These are phyloP conservation scores for Pteria penguin DNA, from an alignment of 2,888 invertebrate species.

Conservation along the genomic window DNA sequence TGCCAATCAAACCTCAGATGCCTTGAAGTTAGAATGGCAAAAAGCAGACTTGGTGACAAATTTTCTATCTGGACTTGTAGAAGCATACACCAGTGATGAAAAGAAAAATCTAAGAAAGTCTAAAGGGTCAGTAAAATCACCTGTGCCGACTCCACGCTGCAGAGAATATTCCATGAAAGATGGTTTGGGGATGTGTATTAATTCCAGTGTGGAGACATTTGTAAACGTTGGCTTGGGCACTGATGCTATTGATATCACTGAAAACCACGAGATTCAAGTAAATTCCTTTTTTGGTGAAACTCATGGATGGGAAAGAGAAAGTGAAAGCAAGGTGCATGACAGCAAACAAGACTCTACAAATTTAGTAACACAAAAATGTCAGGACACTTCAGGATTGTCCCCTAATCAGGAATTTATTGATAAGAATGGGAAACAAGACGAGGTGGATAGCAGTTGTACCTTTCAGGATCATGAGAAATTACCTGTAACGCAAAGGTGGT, in stretches of 20 bases:
- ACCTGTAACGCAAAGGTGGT: neutral
- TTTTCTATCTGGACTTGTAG: neutral
- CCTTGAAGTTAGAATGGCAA: conserved; percentile 4
- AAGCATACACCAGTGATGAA: neutral
- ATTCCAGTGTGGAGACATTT: conserved; percentile 10
- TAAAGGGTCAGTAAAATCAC: neutral
- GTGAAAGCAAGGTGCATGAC: neutral
- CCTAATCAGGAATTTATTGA: neutral
- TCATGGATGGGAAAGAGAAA: neutral
- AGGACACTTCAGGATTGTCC: neutral
- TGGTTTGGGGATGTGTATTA: conserved; percentile 10
- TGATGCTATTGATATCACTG: conserved; percentile 20
- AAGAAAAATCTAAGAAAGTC: neutral
- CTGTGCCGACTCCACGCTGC: neutral
- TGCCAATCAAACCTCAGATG: conserved; percentile 16
- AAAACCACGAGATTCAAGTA: conserved; percentile 25
- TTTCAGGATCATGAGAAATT: neutral
- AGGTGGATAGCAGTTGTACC: neutral
- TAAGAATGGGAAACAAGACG: too few species aligned
- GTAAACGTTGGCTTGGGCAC: conserved; percentile 16
- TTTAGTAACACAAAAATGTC: neutral
- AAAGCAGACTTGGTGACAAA: conserved; percentile 20
- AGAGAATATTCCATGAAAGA: conserved; percentile 2
- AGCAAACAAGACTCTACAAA: too few species aligned
- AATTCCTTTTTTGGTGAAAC: neutral